Conservation (phyloP, 1,140 invertebrate species). For the Zaprionus gabonicus region DNA sequence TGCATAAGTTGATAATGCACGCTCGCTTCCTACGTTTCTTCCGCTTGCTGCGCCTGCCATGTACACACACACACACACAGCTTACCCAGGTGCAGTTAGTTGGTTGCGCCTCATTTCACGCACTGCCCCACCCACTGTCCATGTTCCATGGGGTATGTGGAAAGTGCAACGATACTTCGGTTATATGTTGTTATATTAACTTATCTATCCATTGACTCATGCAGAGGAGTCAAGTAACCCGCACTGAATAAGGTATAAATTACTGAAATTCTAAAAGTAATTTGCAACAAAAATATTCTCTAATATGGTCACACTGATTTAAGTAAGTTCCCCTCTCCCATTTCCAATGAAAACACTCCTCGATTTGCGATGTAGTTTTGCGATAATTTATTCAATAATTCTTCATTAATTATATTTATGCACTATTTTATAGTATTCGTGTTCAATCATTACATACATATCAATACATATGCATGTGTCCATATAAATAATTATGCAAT, state of each 20-base stretch:
- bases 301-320: no score
- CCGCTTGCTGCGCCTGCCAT: background rate
- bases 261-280: no score
- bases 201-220: slow-evolving; percentile 10
- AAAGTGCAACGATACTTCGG: no score
- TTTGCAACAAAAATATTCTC: no score
- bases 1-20: slow-evolving; percentile 55
- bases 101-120: slow-evolving; percentile 96
- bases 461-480: background rate
- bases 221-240: slow-evolving; percentile 38
- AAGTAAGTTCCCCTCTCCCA: no score
- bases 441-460: slow-evolving; percentile 58
- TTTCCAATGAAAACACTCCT: background rate
- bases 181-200: background rate
- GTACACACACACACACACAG: slow-evolving; percentile 84
- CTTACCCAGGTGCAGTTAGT: slow-evolving; percentile 97
- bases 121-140: slow-evolving; percentile 88
- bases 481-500: slow-evolving; percentile 60
- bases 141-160: slow-evolving; percentile 89
- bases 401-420: slow-evolving; percentile 79
- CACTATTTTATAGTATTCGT: slow-evolving; percentile 82
- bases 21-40: background rate
- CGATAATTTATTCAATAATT: slow-evolving; percentile 83
- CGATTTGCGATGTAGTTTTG: slow-evolving; percentile 47
- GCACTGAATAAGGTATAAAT: background rate